Conservation (phyloP, 2,888 invertebrate genomes). For the Argyresthia goedartella region DNA sequence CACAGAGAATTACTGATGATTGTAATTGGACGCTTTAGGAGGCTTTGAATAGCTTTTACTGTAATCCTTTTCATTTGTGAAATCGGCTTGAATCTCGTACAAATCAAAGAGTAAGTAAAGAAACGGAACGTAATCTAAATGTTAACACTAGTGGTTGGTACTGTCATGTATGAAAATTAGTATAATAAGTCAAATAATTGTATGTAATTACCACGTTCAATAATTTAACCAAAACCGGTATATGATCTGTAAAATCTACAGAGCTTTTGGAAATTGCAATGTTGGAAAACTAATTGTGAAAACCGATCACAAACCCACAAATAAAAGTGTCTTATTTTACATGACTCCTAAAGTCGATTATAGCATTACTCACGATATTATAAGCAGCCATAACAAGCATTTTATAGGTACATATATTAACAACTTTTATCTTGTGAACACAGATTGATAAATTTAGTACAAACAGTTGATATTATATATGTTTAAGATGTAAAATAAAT, state of each 20-base stretch:
- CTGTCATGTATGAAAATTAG: constrained; percentile 4
- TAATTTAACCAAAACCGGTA: background rate
- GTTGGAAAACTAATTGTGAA: background rate
- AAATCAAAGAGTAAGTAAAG: background rate
- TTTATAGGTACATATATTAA: constrained; percentile 45
- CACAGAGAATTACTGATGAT: background rate
- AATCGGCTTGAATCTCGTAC: constrained; percentile 1
- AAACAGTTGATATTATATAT: constrained; percentile 61
- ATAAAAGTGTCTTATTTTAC: constrained; percentile 35
- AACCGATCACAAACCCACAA: constrained; percentile 15
- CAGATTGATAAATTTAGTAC: constrained; percentile 65
- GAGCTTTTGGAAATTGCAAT: background rate
- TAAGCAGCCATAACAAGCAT: constrained; percentile 45
- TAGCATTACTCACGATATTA: constrained; percentile 42
- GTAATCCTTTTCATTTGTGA: constrained; percentile 39
- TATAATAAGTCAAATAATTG: constrained; percentile 3
- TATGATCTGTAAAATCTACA: background rate
- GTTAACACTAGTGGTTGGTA: constrained; percentile 3
- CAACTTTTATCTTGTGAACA: constrained; percentile 57
- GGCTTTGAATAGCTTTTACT: constrained; percentile 33
- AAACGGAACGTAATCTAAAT: background rate
- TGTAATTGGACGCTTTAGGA: background rate
- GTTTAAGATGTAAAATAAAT: constrained; percentile 68
- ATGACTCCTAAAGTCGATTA: constrained; percentile 34
- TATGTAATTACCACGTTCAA: background rate